These are phyloP conservation scores for Gephyroberyx darwinii DNA, from an alignment of 2,797 vertebrate species.

Conservation along the genomic window DNA sequence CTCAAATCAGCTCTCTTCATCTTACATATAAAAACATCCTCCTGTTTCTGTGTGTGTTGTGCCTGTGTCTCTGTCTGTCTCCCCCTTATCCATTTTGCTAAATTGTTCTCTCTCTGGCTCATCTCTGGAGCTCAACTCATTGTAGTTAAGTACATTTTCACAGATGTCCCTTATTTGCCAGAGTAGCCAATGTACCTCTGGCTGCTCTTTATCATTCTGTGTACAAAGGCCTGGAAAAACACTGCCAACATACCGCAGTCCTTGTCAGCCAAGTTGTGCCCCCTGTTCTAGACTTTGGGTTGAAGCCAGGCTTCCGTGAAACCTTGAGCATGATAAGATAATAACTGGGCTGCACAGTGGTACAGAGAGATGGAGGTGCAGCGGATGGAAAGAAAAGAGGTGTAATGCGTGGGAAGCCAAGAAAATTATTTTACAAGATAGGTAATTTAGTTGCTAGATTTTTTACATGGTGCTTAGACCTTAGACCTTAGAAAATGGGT, in stretches of 20 bases:
- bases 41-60: slow-evolving; percentile 19
- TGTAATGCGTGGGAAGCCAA: slow-evolving; percentile 70
- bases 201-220: slow-evolving; percentile 65
- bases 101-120: slow-evolving; percentile 32
- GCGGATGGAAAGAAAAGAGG: background rate
- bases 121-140: slow-evolving; percentile 33
- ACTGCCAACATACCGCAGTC: slow-evolving; percentile 71
- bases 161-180: slow-evolving; percentile 31
- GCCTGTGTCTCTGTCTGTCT: slow-evolving; percentile 21
- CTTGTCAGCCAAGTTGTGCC: slow-evolving; percentile 73
- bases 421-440: slow-evolving; percentile 53
- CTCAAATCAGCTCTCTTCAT: background rate
- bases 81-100: slow-evolving; percentile 19
- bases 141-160: slow-evolving; percentile 40
- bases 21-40: background rate
- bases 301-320: slow-evolving; percentile 78
- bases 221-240: slow-evolving; percentile 75
- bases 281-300: slow-evolving; percentile 70
- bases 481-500: slow-evolving; percentile 34
- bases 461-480: slow-evolving; percentile 28
- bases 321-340: slow-evolving; percentile 82
- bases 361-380: slow-evolving; percentile 40
- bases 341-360: slow-evolving; percentile 52
- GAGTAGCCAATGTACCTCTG: slow-evolving; percentile 39
- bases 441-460: slow-evolving; percentile 46